phyloP scores from a whole-genome alignment of 2,797 vertebrate genomes.

The Enteromius trimaculatus region DNA sequence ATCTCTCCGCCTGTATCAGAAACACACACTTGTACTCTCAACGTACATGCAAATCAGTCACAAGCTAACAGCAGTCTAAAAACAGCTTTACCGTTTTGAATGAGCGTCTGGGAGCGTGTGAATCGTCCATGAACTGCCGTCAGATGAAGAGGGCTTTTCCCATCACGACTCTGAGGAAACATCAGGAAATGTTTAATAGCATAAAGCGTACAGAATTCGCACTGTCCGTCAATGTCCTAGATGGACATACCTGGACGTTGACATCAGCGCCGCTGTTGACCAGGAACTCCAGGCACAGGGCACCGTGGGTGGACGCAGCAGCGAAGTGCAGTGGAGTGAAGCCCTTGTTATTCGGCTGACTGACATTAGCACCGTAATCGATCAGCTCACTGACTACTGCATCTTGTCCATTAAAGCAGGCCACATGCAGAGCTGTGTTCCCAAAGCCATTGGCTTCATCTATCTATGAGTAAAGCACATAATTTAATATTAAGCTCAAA shows the following conservation, averaged over 20 bases:
- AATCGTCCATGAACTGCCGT: conserved; percentile 95
- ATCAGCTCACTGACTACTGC: conserved; percentile 94
- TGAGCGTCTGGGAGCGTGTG: conserved; percentile 94
- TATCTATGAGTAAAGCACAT: conserved; percentile 75
- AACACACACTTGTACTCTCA: not conserved
- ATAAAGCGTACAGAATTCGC: not conserved
- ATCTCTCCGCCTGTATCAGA: conserved; percentile 89
- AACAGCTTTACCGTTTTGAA: conserved; percentile 89
- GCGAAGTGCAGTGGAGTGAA: conserved; percentile 98
- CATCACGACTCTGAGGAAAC: conserved; percentile 88
- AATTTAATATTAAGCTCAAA: not conserved
- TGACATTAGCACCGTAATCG: conserved; percentile 94
- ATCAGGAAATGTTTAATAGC: not conserved
- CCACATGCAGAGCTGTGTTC: conserved; percentile 94
- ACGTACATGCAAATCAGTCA: not conserved
- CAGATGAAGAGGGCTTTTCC: conserved; percentile 96
- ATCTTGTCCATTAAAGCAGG: conserved; percentile 96
- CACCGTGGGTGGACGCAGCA: conserved; percentile 92
- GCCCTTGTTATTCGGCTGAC: conserved; percentile 93
- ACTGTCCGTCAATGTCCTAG: not conserved
- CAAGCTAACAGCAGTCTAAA: not conserved
- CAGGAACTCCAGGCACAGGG: conserved; percentile 91
- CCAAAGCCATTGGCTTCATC: conserved; percentile 94
- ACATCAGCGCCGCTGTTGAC: conserved; percentile 96
- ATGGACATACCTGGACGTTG: conserved; percentile 87